Evolutionary conservation across 2,888 invertebrate species (phyloP).

Genomic region (Papilio elwesi): DNA sequence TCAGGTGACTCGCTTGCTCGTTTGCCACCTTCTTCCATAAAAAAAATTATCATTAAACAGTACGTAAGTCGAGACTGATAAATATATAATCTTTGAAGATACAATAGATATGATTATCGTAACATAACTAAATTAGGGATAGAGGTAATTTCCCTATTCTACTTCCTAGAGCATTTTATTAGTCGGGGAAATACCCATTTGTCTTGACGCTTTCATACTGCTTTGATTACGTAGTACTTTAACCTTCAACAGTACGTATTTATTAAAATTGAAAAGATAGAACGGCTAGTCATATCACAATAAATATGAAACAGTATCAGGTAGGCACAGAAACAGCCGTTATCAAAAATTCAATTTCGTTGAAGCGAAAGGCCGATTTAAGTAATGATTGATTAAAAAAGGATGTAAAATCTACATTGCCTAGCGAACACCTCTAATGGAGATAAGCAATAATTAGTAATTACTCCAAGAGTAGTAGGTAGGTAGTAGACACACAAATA

Average conservation of each 20-base stretch:
- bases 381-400: too few relatives aligned
- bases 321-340: neutral
- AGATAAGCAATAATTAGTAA: too few relatives aligned
- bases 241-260: neutral
- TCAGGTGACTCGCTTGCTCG: too few relatives aligned
- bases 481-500: too few relatives aligned
- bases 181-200: neutral
- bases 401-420: too few relatives aligned
- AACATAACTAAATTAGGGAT: neutral
- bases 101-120: too few relatives aligned
- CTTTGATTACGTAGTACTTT: neutral
- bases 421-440: too few relatives aligned
- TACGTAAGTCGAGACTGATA: too few relatives aligned
- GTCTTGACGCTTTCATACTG: neutral
- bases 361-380: neutral
- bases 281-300: neutral
- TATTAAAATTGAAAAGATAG: neutral
- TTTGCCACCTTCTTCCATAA: too few relatives aligned
- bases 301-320: neutral
- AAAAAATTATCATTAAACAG: too few relatives aligned
- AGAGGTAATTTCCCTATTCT: neutral
- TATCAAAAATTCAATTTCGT: neutral
- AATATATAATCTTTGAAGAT: too few relatives aligned
- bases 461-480: too few relatives aligned
- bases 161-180: neutral